These are phyloP conservation scores for Ganaspis sp. DNA, from an alignment of 1,140 invertebrate species.

Conservation along the genomic window DNA sequence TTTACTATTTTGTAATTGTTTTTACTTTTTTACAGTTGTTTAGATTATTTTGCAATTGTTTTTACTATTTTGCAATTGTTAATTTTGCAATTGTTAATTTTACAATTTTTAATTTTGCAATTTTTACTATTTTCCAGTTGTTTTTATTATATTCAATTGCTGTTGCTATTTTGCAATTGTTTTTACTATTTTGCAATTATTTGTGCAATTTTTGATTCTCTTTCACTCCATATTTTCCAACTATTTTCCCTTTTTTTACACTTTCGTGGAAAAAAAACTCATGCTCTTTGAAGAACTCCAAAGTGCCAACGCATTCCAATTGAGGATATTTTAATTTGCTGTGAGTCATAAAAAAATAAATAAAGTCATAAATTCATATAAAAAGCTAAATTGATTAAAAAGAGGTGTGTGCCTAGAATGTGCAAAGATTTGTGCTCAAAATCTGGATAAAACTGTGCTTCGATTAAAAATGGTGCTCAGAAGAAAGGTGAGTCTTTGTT, in stretches of 20 bases:
- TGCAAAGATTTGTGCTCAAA: constrained; percentile 41
- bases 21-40: no score
- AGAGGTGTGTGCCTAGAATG: constrained; percentile 44
- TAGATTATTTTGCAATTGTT: no score
- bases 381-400: not conserved
- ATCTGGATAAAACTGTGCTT: constrained; percentile 44
- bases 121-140: no score
- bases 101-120: no score
- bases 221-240: not conserved
- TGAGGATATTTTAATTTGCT: not conserved
- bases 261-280: not conserved
- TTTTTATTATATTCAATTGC: no score
- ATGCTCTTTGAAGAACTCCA: not conserved
- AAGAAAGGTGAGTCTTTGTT: constrained; percentile 60
- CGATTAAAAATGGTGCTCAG: constrained; percentile 65
- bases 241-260: not conserved
- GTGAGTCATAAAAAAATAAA: no score
- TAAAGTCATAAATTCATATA: not conserved
- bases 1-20: no score
- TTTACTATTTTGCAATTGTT: no score
- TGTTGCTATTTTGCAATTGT: no score
- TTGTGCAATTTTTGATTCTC: not conserved
- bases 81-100: no score
- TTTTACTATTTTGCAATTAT: constrained; percentile 7
- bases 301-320: not conserved